Base-by-base conservation (phyloP, 1,140 invertebrate genomes). In the Chrysomallon squamiferum region DNA sequence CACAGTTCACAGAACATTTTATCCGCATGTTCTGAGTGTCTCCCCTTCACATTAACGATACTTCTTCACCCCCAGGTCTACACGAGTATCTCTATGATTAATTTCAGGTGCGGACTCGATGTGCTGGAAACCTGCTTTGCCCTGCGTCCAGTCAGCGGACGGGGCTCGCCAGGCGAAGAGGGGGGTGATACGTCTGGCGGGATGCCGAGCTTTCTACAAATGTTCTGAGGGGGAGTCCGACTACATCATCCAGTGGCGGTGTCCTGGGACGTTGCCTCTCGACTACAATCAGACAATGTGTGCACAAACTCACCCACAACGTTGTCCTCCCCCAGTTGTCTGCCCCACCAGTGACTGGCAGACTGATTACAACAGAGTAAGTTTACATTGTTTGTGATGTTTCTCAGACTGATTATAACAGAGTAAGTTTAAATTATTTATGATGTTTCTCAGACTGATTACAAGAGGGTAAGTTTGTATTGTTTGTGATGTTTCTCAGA, bases 211-310 rank as follows among this genome's bases (percentile, higher is more conserved):
- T 11, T 54, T 20, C 50, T 54, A 54, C 50, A 18, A 22, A 4
- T 54, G 50, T 27, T 18, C 50, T 3, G 50, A 54, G 50, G 29
- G 50, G 13, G 15, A 54, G 5, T 15, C 22, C 50, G 50, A 54
- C 22, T 54, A 54, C 25, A 15, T 54, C 50, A 54, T 54, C 50
- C 22, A 30, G n/a, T 54, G 50, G 50, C 50, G 50, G 18, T 54
- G 50, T 54, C 22, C 50, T 25, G 50, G 50, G 0, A 30, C 22
- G 7, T 25, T 9, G n/a, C 15, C 22, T 22, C 29, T 22, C 18
- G 7, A 25, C 5, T 18, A 30, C 15, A 54, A 54, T 22, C 22
- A 25, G 9, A 54, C 50, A 15, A 54, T 54, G 50, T 54, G 50
- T 22, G 50, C 22, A 22, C 50, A 54, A 22, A 25, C 5, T 20